Evolutionary conservation across 64 coral and sea anemone genomes (phyloP).

Genomic region (Anthopleura sola): DNA sequence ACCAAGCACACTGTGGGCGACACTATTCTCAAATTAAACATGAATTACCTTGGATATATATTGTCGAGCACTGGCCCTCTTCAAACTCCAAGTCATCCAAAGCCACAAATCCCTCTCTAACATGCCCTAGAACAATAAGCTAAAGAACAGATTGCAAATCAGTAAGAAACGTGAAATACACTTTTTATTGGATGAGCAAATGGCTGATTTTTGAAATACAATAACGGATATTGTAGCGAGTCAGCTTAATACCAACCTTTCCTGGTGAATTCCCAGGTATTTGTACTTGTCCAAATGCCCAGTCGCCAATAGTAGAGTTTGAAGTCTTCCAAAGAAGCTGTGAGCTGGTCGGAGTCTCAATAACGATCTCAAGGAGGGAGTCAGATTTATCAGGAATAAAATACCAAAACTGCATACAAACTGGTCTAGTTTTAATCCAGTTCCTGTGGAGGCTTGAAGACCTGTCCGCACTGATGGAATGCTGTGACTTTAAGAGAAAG

Average conservation of each 20-base stretch:
- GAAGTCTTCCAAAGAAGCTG: not conserved
- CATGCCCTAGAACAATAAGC: not conserved
- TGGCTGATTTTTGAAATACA: not conserved
- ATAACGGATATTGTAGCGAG: not conserved
- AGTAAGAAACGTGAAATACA: not conserved
- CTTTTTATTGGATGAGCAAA: too few species aligned
- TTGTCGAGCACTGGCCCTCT: not conserved
- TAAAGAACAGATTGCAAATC: not conserved
- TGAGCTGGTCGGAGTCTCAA: not conserved
- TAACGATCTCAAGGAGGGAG: not conserved
- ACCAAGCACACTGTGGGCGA: too few species aligned
- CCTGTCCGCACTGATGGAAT: not conserved
- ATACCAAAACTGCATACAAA: conserved; percentile 9
- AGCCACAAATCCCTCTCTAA: not conserved
- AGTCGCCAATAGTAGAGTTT: not conserved
- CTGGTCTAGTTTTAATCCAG: not conserved
- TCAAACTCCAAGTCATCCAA: not conserved
- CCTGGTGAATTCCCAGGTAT: not conserved
- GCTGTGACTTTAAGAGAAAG: not conserved
- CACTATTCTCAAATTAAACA: too few species aligned
- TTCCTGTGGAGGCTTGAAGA: not conserved
- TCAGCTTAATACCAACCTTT: not conserved
- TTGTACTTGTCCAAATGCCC: conserved; percentile 12
- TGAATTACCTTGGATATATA: not conserved
- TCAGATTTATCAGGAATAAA: not conserved